These are phyloP conservation scores for Drosophila suboccidentalis DNA, from an alignment of 2,888 invertebrate species.

Conservation along the genomic window DNA sequence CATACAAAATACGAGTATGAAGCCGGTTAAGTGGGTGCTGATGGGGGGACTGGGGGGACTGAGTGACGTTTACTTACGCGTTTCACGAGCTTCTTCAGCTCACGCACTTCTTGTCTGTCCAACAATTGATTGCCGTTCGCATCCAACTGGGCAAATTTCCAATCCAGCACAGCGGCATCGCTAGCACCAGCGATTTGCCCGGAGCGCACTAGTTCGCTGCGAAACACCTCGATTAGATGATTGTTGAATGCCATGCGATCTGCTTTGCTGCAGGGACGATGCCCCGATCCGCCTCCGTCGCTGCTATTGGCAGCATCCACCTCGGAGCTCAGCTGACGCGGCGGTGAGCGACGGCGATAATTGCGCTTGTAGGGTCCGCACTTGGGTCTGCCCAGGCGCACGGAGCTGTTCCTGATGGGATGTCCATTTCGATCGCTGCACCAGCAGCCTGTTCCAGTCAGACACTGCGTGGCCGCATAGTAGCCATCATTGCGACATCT, in stretches of 20 bases:
- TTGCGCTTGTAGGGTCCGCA: slow-evolving; percentile 88
- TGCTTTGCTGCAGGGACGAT: slow-evolving; percentile 89
- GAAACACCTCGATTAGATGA: slow-evolving; percentile 94
- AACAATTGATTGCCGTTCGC: slow-evolving; percentile 91
- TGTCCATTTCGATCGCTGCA: slow-evolving; percentile 94
- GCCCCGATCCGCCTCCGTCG: slow-evolving; percentile 41
- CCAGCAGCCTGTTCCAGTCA: slow-evolving; percentile 93
- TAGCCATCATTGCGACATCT: slow-evolving; percentile 93
- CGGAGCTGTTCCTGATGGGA: slow-evolving; percentile 93
- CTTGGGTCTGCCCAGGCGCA: slow-evolving; percentile 89
- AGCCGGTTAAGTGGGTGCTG: slow-evolving; percentile 28
- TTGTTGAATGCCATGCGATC: slow-evolving; percentile 93
- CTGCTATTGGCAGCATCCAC: slow-evolving; percentile 51
- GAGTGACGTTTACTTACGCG: slow-evolving; percentile 87
- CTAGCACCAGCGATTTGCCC: slow-evolving; percentile 73
- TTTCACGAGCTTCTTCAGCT: slow-evolving; percentile 92
- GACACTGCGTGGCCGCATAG: slow-evolving; percentile 94
- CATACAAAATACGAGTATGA: slow-evolving; percentile 52
- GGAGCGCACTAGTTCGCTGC: slow-evolving; percentile 90
- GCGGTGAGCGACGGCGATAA: slow-evolving; percentile 88
- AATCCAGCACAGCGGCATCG: slow-evolving; percentile 88
- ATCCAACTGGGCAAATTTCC: slow-evolving; percentile 96
- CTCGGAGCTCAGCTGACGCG: slow-evolving; percentile 84
- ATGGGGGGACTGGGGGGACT: slow-evolving; percentile 18
- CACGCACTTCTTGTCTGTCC: slow-evolving; percentile 93